Base-by-base conservation (phyloP, 2,888 invertebrate species). In the Nasonia oneida region DNA sequence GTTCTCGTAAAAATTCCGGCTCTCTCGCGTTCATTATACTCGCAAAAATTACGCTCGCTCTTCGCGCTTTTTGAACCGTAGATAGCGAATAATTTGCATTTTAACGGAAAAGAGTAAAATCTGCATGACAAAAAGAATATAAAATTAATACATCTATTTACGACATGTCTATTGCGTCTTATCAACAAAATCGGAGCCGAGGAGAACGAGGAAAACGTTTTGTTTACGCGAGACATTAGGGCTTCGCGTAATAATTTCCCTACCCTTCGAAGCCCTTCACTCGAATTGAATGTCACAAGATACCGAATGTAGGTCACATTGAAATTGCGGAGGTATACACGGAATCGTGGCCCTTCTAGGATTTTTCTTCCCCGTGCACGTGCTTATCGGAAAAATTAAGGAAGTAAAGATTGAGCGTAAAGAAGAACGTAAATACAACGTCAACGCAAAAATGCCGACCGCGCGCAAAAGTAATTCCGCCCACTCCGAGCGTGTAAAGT, bases 251-350 rank as follows among this genome's bases (percentile, higher is more conserved):
- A 74, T 57, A 57, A 53, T 77, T 70, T 39, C 29, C 70, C 57
- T 57, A 70, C 76, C 82, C 82, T 76, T 83, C 76, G 70, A 70
- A 53, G 67, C 74, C 53, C 70, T 77, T 70, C 70, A 71, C 76
- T 83, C 71, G 67, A 83, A 83, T 83, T 83, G 76, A 77, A 77
- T 75, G 81, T 75, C 64, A 37, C 47, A 67, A 83, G 76, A 71
- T 64, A 47, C 74, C 14, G 42, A 81, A 81, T 81, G 57, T 85
- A 81, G 84, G 81, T 85, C 81, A 71, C 57, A 61, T 71, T 74
- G 79, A 84, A 84, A 79, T 70, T 12, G 47, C 71, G 61, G 70
- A 85, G 67, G 29, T 47, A 47, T 47, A 61, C 70, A 61, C 70
- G 74, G 57, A 33, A 85, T 85, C 76, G 50, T 67, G 70, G 33